These are phyloP conservation scores for Mesorhabditis sp. DNA, from an alignment of 2,888 invertebrate species.

Conservation along the genomic window DNA sequence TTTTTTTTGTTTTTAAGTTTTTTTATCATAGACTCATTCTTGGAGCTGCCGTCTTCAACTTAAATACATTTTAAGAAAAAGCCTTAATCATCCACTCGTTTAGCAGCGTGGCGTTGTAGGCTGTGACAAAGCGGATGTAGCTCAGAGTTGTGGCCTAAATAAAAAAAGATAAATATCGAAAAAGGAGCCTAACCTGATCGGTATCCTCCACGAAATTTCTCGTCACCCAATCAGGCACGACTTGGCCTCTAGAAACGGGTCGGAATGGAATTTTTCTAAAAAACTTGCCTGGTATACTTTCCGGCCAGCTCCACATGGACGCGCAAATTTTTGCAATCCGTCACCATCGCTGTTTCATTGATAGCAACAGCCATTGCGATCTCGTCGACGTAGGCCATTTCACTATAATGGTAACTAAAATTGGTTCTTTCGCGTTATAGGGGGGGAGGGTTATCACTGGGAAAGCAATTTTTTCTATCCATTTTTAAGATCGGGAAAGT, in stretches of 20 bases:
- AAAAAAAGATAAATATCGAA: neutral
- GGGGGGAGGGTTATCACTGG: no score
- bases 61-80: neutral
- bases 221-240: neutral
- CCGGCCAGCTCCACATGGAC: constrained; percentile 51
- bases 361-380: constrained; percentile 58
- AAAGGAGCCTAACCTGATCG: neutral
- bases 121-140: neutral
- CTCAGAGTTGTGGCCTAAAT: neutral
- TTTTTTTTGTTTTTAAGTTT: no score
- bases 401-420: no score
- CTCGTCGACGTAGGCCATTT: constrained; percentile 49
- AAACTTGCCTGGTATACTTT: constrained; percentile 30
- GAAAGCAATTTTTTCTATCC: no score
- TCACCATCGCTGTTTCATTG: constrained; percentile 35
- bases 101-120: no score
- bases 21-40: no score
- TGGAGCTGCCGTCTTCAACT: neutral
- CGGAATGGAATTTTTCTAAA: neutral
- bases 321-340: constrained; percentile 27
- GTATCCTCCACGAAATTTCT: neutral
- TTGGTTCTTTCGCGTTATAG: no score
- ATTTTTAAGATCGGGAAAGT: no score
- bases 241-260: neutral
- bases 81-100: constrained; percentile 4